Evolutionary conservation across 2,113 vertebrate genomes (phyloP), one percentile per base, ranked within the genome.

Genomic region (Corydoras maculifer): DNA sequence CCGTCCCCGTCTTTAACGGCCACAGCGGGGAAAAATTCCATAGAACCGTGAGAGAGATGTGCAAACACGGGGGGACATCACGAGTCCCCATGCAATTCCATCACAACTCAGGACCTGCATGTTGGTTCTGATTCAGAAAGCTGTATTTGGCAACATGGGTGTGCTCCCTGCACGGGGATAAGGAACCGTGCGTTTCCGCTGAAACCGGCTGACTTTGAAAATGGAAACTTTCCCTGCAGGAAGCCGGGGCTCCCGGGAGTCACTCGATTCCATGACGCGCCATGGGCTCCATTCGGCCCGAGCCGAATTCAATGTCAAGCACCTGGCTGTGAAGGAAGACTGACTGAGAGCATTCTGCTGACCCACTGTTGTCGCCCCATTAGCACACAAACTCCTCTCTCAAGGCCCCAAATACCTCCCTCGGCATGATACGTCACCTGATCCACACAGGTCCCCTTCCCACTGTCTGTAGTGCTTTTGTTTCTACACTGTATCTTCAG

Each of bases 211-310:
- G 84, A 88, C 88, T 93, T 92, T 92, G 90, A 92, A 95, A 93
- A 93, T 81, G 90, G 88, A 92, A 91, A 91, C 90, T 90, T 90
- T 89, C 90, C 82, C 90, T 88, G 88, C 88, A 92, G 90, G 91
- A 93, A 90, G 87, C 87, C n/a, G 58, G 81, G 87, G 88, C 82
- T 91, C 90, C 88, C 87, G 43, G 65, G 87, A 91, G 89, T 81
- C 78, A 62, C 84, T 88, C 87, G 84, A 86, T 92, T 92, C 91
- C 86, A 90, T 85, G 83, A 87, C 82, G 84, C 90, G 90, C 90
- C 88, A 86, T 88, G 84, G 88, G 84, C 84, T 90, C 87, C 89
- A 90, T 93, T 92, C 91, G 90, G 92, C 90, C 88, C 87, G 83
- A 82, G 86, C 83, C 83, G 82, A 77, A 85, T 83, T 90, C 90